Base-by-base conservation (phyloP, 1,140 invertebrate species). In the Drosophila punjabiensis region DNA sequence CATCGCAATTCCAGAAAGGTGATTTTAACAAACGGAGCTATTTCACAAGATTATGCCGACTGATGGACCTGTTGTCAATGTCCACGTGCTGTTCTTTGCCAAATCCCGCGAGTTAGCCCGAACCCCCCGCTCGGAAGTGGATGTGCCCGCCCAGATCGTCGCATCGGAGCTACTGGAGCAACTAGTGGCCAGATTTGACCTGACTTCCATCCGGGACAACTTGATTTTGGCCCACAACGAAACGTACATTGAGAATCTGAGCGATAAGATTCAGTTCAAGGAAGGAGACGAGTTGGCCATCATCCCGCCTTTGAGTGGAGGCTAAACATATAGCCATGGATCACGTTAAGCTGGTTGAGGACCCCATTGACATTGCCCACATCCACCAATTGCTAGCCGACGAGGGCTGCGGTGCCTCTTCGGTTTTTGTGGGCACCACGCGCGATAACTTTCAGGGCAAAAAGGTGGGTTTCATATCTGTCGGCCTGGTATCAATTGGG, bases 361-460 rank as follows among this genome's bases (percentile, higher is more conserved):
- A 96, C 18, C 95, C 95, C 88, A 93, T 99, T 45, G 94, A 95
- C 81, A 92, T 98, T n/a, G 95, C 95, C 35, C 93, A 95, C 48
- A 95, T 98, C 50, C 95, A 95, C 39, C 93, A 95, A 18, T 89
- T 95, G 39, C 96, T 98, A 0, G 93, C 94, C 16, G 95, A 96
- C 47, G 94, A 96, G 59, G 95, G 95, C 52, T 98, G 97, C 94
- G 98, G 98, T 45, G 98, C 98, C 9, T 95, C 97, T 28, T 98
- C 97, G 5, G 93, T 97, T 39, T 99, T 99, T 94, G 95, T 98
- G 64, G 98, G 98, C 3, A 98, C 97, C 24, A 99, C 98, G 11
- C 94, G 98, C 89, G 96, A 99, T 93, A 96, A 96, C 93, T 98
- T 98, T 94, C 95, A 98, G 71, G 96, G 95, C 24, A 97, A 97